Percentiles rank a stretch among this genome's conserved stretches.
Evolutionary conservation across 2,113 vertebrate species (phyloP).

Genomic region (Prietella phreatophila): DNA sequence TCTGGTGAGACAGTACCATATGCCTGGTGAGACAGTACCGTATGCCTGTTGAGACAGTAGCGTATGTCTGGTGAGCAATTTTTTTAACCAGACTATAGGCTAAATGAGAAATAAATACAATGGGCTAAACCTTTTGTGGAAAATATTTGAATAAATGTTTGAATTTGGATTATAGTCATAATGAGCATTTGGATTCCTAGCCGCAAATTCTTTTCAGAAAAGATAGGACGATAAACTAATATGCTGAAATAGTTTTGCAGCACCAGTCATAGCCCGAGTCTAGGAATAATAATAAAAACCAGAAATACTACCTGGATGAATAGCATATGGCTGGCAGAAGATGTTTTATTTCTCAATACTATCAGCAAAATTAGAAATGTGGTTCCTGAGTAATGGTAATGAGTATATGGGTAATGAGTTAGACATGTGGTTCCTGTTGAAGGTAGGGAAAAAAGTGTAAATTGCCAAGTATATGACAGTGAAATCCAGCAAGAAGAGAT

Average conservation of each 20-base stretch:
- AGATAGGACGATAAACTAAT: not conserved
- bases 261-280: not conserved
- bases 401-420: not conserved
- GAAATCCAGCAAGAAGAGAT: constrained; percentile 42
- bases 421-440: constrained; percentile 54
- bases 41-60: no score
- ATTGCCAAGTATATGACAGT: constrained; percentile 58
- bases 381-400: constrained; percentile 43
- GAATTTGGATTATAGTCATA: not conserved
- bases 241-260: not conserved
- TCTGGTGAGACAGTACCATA: no score
- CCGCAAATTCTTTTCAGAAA: not conserved
- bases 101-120: no score
- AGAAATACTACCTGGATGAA: constrained; percentile 11
- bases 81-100: not conserved
- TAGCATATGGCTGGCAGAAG: not conserved
- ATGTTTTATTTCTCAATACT: not conserved
- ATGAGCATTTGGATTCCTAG: not conserved
- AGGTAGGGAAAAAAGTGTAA: constrained; percentile 61
- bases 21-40: no score
- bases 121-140: not conserved
- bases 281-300: not conserved
- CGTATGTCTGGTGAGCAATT: not conserved
- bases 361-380: constrained; percentile 9
- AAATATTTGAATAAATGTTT: not conserved